Percentiles rank a stretch among this genome's conserved stretches.
phyloP scores from a whole-genome alignment of 1,140 invertebrate species.

The Diabrotica virgifera region DNA sequence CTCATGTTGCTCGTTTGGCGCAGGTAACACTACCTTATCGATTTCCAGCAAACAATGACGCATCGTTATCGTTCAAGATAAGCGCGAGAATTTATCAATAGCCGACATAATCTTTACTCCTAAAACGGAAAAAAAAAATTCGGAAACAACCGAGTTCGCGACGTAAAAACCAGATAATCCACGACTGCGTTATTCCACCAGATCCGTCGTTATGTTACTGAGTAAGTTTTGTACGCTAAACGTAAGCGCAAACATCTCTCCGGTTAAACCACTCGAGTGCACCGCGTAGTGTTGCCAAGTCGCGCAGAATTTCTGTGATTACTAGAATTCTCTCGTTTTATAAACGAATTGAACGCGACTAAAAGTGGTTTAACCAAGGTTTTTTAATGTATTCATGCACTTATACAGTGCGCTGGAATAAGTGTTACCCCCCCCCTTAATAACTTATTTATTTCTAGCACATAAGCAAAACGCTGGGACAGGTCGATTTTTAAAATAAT shows the following conservation, averaged over 20 bases:
- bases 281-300: neutral
- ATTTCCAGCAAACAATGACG: constrained; percentile 7
- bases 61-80: constrained; percentile 12
- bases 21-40: constrained; percentile 9
- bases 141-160: constrained; percentile 4
- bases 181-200: neutral
- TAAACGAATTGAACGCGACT: too few relatives aligned
- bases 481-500: too few relatives aligned
- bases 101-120: neutral
- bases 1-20: constrained; percentile 21
- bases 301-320: too few relatives aligned
- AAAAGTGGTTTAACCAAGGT: too few relatives aligned
- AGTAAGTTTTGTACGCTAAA: constrained; percentile 5
- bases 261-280: constrained; percentile 4
- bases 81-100: neutral
- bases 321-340: too few relatives aligned
- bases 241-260: constrained; percentile 1
- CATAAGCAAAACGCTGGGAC: too few relatives aligned
- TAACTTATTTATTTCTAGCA: too few relatives aligned
- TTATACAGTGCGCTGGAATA: too few relatives aligned
- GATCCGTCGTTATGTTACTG: constrained; percentile 12
- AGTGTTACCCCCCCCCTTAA: too few relatives aligned
- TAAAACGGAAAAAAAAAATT: constrained; percentile 6
- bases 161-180: neutral
- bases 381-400: too few relatives aligned